Base-by-base conservation (phyloP, 1,140 invertebrate species). In the Euwallacea fornicatus region DNA sequence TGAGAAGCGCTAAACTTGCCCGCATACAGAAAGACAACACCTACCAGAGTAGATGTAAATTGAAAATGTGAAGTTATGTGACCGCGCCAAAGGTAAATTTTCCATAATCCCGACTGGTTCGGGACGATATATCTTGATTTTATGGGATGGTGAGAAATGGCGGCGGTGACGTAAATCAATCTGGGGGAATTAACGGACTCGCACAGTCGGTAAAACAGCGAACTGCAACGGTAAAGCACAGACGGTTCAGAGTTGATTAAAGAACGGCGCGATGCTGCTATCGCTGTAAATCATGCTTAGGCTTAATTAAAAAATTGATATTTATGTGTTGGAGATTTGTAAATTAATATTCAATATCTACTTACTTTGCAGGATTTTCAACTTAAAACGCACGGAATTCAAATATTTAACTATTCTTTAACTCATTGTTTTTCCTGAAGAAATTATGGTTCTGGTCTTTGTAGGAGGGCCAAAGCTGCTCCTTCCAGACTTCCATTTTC, bases 151-250 rank as follows among this genome's bases (percentile, higher is more conserved):
- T 74, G 73, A 72, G 74, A 75, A 78, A 78, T 78, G 75, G 66
- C 67, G 73, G 71, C 69, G 74, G 71, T 78, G 76, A 78, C 75
- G 75, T 78, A 78, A 78, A 78, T 78, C 76, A 78, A 78, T 78
- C 76, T 74, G 73, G 11, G 16, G 71, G 75, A 77, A 77, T 77
- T 77, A 77, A 77, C 76, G 73, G 71, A 75, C 75, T 69, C 75
- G 72, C 69, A 67, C 66, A 62, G 58, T 61, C 59, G 67, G 58
- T 69, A 69, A 69, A 69, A 69, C 44, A 68, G 67, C 59, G 59
- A 69, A 69, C 67, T 69, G 67, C 67, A 62, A 62, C 67, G 67
- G 46, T 69, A 69, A 60, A 69, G 46, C 59, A 60, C 67, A 62
- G 67, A 69, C 67, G 56, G 53, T 64, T 64, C 62, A 7, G 54